These are phyloP conservation scores for Nannoperca australis DNA, from an alignment of 2,797 vertebrate genomes.

Conservation along the genomic window DNA sequence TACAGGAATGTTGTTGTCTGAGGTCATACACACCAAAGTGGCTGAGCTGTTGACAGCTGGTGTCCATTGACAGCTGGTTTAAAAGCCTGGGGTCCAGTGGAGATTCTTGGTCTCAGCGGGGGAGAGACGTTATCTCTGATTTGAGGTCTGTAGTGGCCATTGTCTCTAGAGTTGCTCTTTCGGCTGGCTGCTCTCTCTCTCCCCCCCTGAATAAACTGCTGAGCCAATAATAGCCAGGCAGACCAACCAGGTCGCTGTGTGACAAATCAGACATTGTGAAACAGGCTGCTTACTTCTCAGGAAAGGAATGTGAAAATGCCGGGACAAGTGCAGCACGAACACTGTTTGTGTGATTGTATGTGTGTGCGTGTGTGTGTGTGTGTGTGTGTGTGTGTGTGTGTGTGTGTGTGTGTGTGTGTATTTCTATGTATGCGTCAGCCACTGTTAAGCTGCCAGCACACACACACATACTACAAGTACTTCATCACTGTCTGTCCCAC, in stretches of 20 bases:
- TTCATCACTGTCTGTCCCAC: constrained; percentile 69
- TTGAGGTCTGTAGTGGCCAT: constrained; percentile 70
- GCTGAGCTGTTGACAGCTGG: constrained; percentile 75
- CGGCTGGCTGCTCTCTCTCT: constrained; percentile 49
- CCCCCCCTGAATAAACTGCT: constrained; percentile 58
- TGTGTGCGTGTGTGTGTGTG: constrained; percentile 20
- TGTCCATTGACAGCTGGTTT: constrained; percentile 71
- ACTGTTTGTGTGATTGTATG: too few relatives aligned
- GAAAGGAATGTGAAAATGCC: constrained; percentile 78
- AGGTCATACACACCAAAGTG: constrained; percentile 59
- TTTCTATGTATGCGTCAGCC: constrained; percentile 58
- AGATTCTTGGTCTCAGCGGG: constrained; percentile 65
- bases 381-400: constrained; percentile 25
- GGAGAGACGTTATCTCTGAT: constrained; percentile 68
- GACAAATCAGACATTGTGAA: constrained; percentile 74
- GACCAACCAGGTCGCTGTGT: constrained; percentile 71
- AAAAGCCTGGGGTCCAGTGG: constrained; percentile 60
- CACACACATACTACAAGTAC: constrained; percentile 60
- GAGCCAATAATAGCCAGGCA: constrained; percentile 80
- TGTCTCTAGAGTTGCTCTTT: constrained; percentile 73
- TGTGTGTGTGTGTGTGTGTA: constrained; percentile 31
- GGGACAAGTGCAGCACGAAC: constrained; percentile 49
- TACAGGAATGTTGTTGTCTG: constrained; percentile 57
- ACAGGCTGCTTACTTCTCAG: constrained; percentile 74
- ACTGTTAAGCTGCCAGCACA: constrained; percentile 63